Percentiles rank a stretch among this genome's conserved stretches.
phyloP scores from a whole-genome alignment of 2,113 vertebrate species.

The Urocitellus parryii region DNA sequence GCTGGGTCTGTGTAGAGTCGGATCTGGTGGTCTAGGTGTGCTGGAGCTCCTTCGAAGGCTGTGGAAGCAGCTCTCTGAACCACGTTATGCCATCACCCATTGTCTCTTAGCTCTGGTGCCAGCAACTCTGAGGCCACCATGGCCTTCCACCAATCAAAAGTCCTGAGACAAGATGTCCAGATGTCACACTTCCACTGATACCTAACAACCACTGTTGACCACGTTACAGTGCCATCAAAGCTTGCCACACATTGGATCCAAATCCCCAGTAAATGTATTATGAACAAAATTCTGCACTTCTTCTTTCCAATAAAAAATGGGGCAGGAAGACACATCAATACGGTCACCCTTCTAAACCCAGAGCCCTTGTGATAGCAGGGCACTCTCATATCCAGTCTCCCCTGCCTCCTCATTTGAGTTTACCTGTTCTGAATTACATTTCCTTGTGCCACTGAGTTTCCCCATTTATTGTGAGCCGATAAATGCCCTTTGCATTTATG shows the following conservation, averaged over 20 bases:
- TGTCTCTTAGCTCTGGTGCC: constrained; percentile 62
- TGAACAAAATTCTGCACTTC: neutral
- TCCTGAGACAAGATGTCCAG: fast-evolving
- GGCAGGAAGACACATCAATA: neutral
- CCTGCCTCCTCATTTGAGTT: fast-evolving
- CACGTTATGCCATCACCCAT: constrained; percentile 41
- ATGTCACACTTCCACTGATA: neutral
- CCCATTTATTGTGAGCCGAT: neutral
- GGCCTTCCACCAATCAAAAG: constrained; percentile 57
- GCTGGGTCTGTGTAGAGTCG: constrained; percentile 84
- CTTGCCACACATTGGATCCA: neutral
- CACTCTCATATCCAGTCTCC: neutral
- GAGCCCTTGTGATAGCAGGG: neutral
- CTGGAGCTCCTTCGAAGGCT: constrained; percentile 86
- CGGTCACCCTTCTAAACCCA: neutral
- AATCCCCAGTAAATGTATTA: neutral
- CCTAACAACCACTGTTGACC: no score
- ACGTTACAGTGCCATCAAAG: neutral
- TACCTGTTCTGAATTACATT: neutral
- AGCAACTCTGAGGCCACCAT: constrained; percentile 71
- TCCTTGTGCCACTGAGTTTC: neutral
- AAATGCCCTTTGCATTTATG: neutral
- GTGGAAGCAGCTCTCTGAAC: constrained; percentile 74
- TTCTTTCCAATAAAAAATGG: neutral
- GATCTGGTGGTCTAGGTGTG: constrained; percentile 62